A percentile compares a stretch with the other conserved stretches of the same genome.
phyloP scores from a whole-genome alignment of 2,888 invertebrate genomes.

The Troglohyphantes excavatus region DNA sequence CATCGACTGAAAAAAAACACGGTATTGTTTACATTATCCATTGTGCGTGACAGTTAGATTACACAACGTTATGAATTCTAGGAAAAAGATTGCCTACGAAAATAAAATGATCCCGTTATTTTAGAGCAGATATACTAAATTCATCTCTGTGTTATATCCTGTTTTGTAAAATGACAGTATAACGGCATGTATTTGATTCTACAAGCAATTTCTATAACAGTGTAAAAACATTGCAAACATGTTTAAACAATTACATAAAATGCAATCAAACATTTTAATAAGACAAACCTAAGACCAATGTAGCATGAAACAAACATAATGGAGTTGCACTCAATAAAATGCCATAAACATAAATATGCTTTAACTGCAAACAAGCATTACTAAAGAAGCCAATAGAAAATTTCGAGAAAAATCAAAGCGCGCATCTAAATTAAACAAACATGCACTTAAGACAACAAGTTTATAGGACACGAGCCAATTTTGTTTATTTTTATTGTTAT shows the following conservation, averaged over 20 bases:
- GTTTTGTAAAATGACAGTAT: too few relatives aligned
- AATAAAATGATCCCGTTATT: too few relatives aligned
- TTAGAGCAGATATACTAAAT: too few relatives aligned
- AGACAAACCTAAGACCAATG: neutral
- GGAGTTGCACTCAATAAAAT: neutral
- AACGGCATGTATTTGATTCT: too few relatives aligned
- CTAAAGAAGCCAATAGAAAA: neutral
- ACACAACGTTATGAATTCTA: too few relatives aligned
- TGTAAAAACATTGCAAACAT: too few relatives aligned
- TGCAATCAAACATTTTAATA: neutral
- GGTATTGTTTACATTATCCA: too few relatives aligned
- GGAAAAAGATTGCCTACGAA: too few relatives aligned
- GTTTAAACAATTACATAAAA: neutral
- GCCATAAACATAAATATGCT: neutral
- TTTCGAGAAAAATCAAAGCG: neutral
- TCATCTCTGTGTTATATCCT: too few relatives aligned
- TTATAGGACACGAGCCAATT: neutral
- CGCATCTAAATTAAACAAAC: conserved; percentile 9
- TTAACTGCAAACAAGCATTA: neutral
- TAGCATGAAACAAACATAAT: neutral
- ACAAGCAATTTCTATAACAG: too few relatives aligned
- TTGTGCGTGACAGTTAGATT: too few relatives aligned
- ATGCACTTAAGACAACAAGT: neutral
- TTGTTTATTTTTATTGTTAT: neutral
- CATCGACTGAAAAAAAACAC: too few relatives aligned